These are phyloP conservation scores for Anas acuta DNA, from an alignment of 2,797 vertebrate species.

Conservation along the genomic window DNA sequence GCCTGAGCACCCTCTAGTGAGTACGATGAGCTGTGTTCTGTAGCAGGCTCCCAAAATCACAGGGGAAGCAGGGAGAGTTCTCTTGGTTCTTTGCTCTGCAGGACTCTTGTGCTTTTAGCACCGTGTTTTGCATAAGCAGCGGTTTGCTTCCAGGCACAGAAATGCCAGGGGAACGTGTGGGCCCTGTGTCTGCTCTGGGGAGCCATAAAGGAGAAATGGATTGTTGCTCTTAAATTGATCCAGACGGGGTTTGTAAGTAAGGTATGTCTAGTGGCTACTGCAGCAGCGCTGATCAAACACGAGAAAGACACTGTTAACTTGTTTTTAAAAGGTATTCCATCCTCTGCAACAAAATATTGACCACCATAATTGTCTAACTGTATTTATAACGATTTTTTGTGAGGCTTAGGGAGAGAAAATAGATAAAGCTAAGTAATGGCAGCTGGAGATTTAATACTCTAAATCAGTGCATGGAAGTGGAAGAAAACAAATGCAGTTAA, in stretches of 20 bases:
- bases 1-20: neutral
- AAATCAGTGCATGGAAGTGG: neutral
- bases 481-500: neutral
- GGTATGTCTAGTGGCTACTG: neutral
- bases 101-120: neutral
- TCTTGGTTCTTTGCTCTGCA: neutral
- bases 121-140: neutral
- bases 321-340: neutral
- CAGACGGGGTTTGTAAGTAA: fast-evolving
- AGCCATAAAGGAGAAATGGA: neutral
- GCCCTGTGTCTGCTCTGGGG: neutral
- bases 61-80: neutral
- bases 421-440: neutral
- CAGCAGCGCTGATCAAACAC: neutral
- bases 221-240: neutral
- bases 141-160: neutral
- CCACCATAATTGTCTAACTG: neutral
- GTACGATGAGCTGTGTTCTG: neutral
- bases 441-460: neutral
- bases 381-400: neutral
- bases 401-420: neutral
- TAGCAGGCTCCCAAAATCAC: neutral
- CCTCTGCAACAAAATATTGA: neutral
- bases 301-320: neutral
- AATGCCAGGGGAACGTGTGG: neutral